Conservation (phyloP, 2,113 vertebrate species). For the Vanacampus margaritifer region DNA sequence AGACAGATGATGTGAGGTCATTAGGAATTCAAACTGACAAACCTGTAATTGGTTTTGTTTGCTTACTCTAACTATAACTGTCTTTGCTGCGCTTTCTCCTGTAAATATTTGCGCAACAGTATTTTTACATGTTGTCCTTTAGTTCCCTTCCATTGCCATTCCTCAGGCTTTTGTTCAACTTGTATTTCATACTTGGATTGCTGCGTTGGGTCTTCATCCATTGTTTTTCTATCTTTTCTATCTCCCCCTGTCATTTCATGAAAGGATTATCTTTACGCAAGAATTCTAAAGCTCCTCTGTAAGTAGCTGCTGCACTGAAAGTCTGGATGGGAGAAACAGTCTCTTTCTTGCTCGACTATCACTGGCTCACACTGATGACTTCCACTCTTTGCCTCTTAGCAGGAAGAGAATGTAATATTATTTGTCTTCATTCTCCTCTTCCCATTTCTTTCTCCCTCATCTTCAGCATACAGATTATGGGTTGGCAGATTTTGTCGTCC, state of each 20-base stretch:
- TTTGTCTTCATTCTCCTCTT: slow-evolving; percentile 29
- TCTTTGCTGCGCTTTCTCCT: slow-evolving; percentile 6
- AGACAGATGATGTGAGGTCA: slow-evolving; percentile 42
- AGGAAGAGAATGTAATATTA: slow-evolving; percentile 26
- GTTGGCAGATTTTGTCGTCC: slow-evolving; percentile 21
- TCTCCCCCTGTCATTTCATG: slow-evolving; percentile 19
- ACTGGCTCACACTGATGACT: slow-evolving; percentile 6
- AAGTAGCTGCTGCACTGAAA: slow-evolving; percentile 18
- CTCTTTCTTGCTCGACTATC: not conserved
- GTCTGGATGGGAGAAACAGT: slow-evolving; percentile 13
- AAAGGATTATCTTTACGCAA: slow-evolving; percentile 18
- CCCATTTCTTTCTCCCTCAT: slow-evolving; percentile 14
- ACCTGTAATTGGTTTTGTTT: slow-evolving; percentile 45
- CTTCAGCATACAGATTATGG: slow-evolving; percentile 39
- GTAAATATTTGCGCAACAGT: not conserved
- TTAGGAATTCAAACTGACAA: slow-evolving; percentile 47
- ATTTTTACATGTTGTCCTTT: not conserved
- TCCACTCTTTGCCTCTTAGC: slow-evolving; percentile 14
- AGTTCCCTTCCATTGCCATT: not conserved
- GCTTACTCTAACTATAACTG: slow-evolving; percentile 14
- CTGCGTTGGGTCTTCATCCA: too few species aligned
- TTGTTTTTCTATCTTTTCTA: slow-evolving; percentile 1
- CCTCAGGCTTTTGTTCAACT: not conserved
- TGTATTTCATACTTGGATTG: slow-evolving; percentile 13
- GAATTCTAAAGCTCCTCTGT: slow-evolving; percentile 22